Conservation (phyloP, 2,888 invertebrate genomes). For the Dicyrtoma fusca region DNA sequence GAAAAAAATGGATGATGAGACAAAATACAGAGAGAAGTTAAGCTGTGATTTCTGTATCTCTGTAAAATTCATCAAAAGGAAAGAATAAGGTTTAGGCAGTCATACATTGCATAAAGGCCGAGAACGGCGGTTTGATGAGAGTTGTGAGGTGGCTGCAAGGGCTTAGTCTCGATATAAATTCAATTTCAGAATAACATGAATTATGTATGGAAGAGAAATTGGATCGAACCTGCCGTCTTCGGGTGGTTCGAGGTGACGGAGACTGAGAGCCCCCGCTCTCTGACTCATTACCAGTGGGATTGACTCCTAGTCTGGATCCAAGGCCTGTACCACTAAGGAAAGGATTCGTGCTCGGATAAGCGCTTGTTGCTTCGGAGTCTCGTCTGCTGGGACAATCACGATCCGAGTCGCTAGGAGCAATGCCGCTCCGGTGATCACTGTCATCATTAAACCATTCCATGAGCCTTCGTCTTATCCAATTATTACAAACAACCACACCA, state of each 20-base stretch:
- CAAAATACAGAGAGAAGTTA: constrained; percentile 95
- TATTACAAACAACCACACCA: background rate
- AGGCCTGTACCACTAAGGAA: constrained; percentile 48
- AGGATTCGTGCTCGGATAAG: constrained; percentile 58
- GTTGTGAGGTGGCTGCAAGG: background rate
- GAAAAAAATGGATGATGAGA: constrained; percentile 99
- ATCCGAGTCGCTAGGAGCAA: constrained; percentile 88
- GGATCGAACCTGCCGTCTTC: constrained; percentile 71
- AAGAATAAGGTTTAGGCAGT: background rate
- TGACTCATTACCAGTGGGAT: constrained; percentile 73
- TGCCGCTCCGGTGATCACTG: constrained; percentile 91
- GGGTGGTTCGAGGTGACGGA: constrained; percentile 79
- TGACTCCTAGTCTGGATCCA: constrained; percentile 67
- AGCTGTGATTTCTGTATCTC: constrained; percentile 85
- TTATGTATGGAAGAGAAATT: too few species aligned
- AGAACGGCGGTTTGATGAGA: background rate
- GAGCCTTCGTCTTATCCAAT: constrained; percentile 16
- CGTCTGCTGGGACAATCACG: constrained; percentile 74
- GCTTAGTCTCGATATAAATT: too few species aligned
- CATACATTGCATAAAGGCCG: background rate
- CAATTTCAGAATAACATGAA: too few species aligned
- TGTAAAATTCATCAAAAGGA: constrained; percentile 61
- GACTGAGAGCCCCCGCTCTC: constrained; percentile 87
- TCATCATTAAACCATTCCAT: constrained; percentile 24
- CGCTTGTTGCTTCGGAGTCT: constrained; percentile 65